A percentile compares a stretch with the other conserved stretches of the same genome.
These are phyloP conservation scores for Aromia moschata DNA, from an alignment of 2,888 invertebrate genomes.

Conservation along the genomic window DNA sequence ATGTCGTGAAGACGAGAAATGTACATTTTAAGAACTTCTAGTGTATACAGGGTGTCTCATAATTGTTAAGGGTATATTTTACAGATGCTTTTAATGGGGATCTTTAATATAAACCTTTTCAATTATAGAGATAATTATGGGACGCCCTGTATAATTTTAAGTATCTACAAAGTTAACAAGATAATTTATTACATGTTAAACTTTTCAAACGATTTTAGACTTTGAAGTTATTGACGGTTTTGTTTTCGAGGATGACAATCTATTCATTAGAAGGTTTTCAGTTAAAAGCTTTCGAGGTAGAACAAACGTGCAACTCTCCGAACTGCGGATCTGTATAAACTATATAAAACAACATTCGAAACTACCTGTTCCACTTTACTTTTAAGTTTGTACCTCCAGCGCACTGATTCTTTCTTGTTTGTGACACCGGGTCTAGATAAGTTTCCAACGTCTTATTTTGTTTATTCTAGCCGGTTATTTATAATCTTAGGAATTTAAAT, in stretches of 20 bases:
- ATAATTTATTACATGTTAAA: too few relatives aligned
- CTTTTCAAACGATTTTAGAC: too few relatives aligned
- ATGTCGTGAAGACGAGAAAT: too few relatives aligned
- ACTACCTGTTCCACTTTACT: slow-evolving; percentile 7
- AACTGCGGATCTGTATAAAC: slow-evolving; percentile 1
- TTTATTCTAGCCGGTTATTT: slow-evolving; percentile 1
- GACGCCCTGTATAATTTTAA: too few relatives aligned
- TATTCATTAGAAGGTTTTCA: not conserved
- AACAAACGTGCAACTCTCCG: not conserved
- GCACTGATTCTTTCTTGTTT: slow-evolving; percentile 15
- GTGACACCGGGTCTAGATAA: slow-evolving; percentile 10
- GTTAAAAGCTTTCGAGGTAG: slow-evolving; percentile 1
- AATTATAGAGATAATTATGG: too few relatives aligned
- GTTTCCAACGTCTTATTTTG: not conserved
- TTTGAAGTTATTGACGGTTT: not conserved
- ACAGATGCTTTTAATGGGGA: too few relatives aligned
- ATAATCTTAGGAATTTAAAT: not conserved
- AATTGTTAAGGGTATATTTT: too few relatives aligned
- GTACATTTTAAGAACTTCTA: too few relatives aligned
- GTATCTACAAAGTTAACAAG: too few relatives aligned
- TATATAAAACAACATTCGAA: slow-evolving; percentile 11
- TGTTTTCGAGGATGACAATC: not conserved
- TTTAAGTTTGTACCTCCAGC: slow-evolving; percentile 3
- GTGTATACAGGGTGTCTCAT: too few relatives aligned
- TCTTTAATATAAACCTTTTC: too few relatives aligned